Conservation (phyloP, 2,113 vertebrate species). For the Rhinoptilus africanus region DNA sequence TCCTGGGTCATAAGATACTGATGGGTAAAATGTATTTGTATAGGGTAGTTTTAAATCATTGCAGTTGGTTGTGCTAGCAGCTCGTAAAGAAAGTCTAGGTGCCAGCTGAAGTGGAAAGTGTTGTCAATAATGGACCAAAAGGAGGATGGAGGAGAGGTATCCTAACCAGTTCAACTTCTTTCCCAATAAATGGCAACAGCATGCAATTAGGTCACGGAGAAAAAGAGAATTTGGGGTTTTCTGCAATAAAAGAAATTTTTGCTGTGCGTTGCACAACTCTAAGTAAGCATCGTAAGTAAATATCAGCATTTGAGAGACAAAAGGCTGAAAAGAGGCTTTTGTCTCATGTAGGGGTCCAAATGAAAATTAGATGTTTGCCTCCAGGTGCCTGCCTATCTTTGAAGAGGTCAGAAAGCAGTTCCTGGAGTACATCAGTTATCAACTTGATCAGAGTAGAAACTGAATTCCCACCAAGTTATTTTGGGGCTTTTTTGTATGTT, state of each 20-base stretch:
- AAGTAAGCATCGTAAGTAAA: neutral
- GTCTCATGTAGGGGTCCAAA: neutral
- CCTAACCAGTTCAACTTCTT: neutral
- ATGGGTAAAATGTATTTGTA: neutral
- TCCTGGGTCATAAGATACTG: neutral
- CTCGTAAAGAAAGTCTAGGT: neutral
- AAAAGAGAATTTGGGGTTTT: neutral
- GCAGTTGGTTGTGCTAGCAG: neutral
- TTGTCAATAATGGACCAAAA: neutral
- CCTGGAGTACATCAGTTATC: neutral
- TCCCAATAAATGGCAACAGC: neutral
- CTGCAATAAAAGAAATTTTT: neutral
- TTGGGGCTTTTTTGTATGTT: neutral
- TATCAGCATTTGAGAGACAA: neutral
- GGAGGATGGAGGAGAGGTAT: neutral
- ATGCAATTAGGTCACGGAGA: neutral
- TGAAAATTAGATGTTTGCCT: neutral
- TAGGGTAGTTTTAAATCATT: neutral
- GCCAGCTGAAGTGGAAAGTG: neutral
- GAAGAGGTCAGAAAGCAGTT: neutral
- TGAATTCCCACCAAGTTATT: neutral
- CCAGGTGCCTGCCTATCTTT: neutral
- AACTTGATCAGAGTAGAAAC: neutral
- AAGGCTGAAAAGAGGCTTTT: neutral
- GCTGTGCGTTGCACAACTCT: neutral